Base-by-base conservation (phyloP, 2,888 invertebrate genomes). In the Standfussiana lucernea region DNA sequence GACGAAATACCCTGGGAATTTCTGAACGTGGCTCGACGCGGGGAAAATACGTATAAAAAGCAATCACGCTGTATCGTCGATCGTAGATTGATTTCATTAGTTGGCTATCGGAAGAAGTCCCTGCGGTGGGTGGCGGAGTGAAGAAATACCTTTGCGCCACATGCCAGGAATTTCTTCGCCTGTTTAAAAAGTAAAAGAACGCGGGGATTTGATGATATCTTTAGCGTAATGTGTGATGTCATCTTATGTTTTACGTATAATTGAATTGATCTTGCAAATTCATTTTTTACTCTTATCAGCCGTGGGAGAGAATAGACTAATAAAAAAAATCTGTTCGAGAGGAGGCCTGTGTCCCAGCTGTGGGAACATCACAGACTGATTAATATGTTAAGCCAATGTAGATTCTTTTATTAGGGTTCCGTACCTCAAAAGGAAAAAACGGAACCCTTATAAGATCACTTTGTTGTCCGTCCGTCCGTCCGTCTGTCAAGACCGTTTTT, bases 41-140 rank as follows among this genome's bases (percentile, higher is more conserved):
- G 69, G 78, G 67, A 77, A 82, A 86, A 87, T 86, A 83, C 87
- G 79, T 80, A 88, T 83, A 82, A 85, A 86, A 83, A 86, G 89
- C 87, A 91, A 90, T 89, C 91, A 85, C 82, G 83, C 75, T 75
- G 87, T 90, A 90, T 89, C 86, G 89, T 70, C 72, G 74, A 59
- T 75, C 81, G 83, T 78, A 84, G 87, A 90, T 89, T 91, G 91
- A 91, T 91, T 90, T 90, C 87, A 90, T 91, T 91, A 90, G 88
- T 82, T 74, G 83, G 84, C 86, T 84, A 89, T 88, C 85, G 82
- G 79, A 78, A 75, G 74, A 71, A 72, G 66, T 85, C 80, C 79
- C 72, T 47, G 50, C 21, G 86, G 75, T 72, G 59, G 59, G 74
- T 47, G 62, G 70, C 50, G n/a, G 73, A 75, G 69, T 67, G 77